Conservation (phyloP, 2,113 vertebrate species). For the Chionomys nivalis region DNA sequence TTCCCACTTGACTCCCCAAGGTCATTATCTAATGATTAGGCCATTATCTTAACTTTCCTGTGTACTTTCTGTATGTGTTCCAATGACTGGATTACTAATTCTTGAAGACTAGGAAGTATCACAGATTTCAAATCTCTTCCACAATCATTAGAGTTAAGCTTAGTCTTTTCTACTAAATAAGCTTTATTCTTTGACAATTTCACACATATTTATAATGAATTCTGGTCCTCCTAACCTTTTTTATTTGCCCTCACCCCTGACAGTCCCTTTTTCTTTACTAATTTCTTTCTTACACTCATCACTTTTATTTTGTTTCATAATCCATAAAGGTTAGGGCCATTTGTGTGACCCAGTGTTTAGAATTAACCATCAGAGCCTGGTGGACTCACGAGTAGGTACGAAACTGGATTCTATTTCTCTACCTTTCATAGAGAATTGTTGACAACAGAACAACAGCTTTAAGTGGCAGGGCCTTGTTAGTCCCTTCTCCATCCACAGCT, state of each 20-base stretch:
- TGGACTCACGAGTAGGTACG: no score
- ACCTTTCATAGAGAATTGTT: no score
- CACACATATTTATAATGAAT: not conserved
- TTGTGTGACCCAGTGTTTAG: not conserved
- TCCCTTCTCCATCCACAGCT: not conserved
- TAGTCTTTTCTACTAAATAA: not conserved
- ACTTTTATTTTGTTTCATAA: not conserved
- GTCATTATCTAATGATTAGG: slow-evolving; percentile 1
- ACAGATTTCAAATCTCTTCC: not conserved
- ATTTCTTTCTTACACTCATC: not conserved
- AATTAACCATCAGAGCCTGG: not conserved
- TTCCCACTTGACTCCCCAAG: not conserved
- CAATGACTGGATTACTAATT: not conserved
- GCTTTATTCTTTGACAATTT: not conserved
- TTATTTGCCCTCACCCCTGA: not conserved
- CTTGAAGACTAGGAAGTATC: not conserved
- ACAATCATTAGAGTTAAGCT: not conserved
- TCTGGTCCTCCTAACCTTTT: not conserved
- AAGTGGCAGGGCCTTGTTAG: not conserved
- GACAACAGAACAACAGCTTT: no score
- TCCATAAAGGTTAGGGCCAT: not conserved
- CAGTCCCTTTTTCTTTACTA: not conserved
- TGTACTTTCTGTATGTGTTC: not conserved
- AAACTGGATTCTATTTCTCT: not conserved
- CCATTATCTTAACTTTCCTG: not conserved